A percentile compares a stretch with the other conserved stretches of the same genome.
Evolutionary conservation across 2,888 invertebrate genomes (phyloP).

Genomic region (Hyposoter dolosus): DNA sequence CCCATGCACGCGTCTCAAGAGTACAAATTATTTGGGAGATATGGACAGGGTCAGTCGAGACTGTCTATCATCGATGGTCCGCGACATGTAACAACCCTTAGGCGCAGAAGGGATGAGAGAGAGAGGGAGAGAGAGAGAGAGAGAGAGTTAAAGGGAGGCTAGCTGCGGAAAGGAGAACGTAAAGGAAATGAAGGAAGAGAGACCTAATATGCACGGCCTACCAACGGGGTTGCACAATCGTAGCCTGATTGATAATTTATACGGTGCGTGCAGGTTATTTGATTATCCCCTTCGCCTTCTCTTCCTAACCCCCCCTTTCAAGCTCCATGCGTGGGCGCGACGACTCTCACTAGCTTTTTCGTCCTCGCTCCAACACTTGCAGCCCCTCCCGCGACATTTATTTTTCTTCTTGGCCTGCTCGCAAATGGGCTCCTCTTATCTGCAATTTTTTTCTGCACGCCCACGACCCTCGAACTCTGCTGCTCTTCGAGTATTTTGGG

Average conservation of each 20-base stretch:
- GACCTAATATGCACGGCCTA: conserved; percentile 72
- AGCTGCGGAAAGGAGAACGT: conserved; percentile 52
- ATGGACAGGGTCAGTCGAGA: conserved; percentile 78
- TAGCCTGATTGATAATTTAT: conserved; percentile 84
- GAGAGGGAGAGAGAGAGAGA: conserved; percentile 48
- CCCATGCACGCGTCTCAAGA: conserved; percentile 71
- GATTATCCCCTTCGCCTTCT: conserved; percentile 79
- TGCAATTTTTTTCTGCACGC: conserved; percentile 37
- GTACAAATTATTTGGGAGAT: conserved; percentile 63
- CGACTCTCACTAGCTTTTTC: conserved; percentile 41
- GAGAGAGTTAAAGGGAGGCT: conserved; percentile 25
- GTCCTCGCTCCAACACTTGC: conserved; percentile 16
- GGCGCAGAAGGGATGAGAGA: conserved; percentile 47
- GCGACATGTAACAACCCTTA: conserved; percentile 70
- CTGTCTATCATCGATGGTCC: conserved; percentile 39
- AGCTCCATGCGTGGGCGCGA: conserved; percentile 50
- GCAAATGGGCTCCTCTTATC: background rate
- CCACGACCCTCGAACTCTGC: conserved; percentile 3
- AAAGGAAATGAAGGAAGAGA: conserved; percentile 60
- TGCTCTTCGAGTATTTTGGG: background rate
- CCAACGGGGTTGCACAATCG: conserved; percentile 83
- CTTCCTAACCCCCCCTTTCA: conserved; percentile 42
- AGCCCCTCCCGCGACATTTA: background rate
- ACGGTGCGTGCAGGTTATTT: conserved; percentile 84
- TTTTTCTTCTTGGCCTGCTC: conserved; percentile 20